Evolutionary conservation across 2,888 invertebrate genomes (phyloP), one percentile per base, ranked within the genome.

Genomic region (Sclerodermus sp.): DNA sequence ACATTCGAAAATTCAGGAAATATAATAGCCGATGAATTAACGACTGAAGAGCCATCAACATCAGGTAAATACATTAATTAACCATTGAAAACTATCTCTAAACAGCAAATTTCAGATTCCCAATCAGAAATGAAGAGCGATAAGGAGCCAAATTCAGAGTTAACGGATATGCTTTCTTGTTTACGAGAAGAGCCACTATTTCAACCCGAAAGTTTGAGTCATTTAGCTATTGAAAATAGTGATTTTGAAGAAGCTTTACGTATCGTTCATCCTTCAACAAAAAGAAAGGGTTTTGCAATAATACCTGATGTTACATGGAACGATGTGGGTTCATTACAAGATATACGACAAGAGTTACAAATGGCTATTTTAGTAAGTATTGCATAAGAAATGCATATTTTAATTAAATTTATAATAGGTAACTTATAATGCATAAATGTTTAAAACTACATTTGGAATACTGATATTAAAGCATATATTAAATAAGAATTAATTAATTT

Each of bases 241-340:
- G 95, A 96, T 74, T 93, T 93, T 67, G 73, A 86, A 47, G 82
- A 81, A 62, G 95, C 95, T 3, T 78, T 94, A 18, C 88, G 90
- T 73, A 81, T 85, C 47, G 89, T 95, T 5, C 93, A 94, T 74
- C 97, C 97, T 0, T 93, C 94, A 44, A 90, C 96, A 0, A 96
- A 96, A 68, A 83, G 97, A 62, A 98, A 99, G 82, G 98, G 98
- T 43, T 97, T 99, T 79, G 93, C 93, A 1, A 96, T 96, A 1
- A 94, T 99, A 12, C 98, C 99, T 1, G 94, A 96, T 81, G 93
- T 94, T 1, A 93, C 93, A 1, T 99, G 98, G 98, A 87, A 93
- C 34, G 96, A 99, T 81, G 87, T 99, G 60, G 99, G 99, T 0
- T 96, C 97, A 0, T 79, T 99, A 44, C 84, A 84, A 44, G 87